Evolutionary conservation across 2,888 invertebrate genomes (phyloP), one percentile per base, ranked within the genome.

Genomic region (Halocaridina rubra): DNA sequence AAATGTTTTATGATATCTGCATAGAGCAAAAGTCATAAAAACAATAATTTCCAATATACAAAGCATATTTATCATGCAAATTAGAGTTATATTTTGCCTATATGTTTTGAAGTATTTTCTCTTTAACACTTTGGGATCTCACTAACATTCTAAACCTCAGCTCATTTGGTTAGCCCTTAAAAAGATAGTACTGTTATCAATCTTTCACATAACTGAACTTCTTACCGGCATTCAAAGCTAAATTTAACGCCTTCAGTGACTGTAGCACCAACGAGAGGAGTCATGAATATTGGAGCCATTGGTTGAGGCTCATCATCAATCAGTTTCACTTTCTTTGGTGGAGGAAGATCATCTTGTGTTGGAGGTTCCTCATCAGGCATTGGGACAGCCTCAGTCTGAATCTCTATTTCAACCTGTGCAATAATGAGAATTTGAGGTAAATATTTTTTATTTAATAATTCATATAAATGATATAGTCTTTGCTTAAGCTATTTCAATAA

Each of bases 211-310:
- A n/a, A n/a, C n/a, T n/a, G n/a, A n/a, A 13, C 19, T 16, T 33
- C 84, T 29, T 72, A 88, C 86, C 84, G 80, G 90, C 91, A 92
- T 87, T 91, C 90, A 86, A 92, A 91, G 33, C 90, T 90, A 86
- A 91, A 90, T 84, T 89, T 90, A 79, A 93, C 93, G 79, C 95
- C 95, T 91, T 95, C 95, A 85, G 94, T 93, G n/a, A 95, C 93
- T 0, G 93, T 92, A 0, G 93, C 93, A 89, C 95, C 94, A 81
- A 92, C 92, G 0, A 95, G 91, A 0, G 93, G 93, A 4, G 93
- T 91, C 1, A 92, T 92, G 89, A 95, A 95, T 7, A 92, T 90
- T 0, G 95, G 95, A 3, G 89, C 80, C 81, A 88, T 85, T n/a
- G 81, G 87, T 57, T 86, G 77, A 1, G 86, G 85, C 39, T 84